phyloP scores from a whole-genome alignment of 2,888 invertebrate genomes.

The Diadromus collaris region DNA sequence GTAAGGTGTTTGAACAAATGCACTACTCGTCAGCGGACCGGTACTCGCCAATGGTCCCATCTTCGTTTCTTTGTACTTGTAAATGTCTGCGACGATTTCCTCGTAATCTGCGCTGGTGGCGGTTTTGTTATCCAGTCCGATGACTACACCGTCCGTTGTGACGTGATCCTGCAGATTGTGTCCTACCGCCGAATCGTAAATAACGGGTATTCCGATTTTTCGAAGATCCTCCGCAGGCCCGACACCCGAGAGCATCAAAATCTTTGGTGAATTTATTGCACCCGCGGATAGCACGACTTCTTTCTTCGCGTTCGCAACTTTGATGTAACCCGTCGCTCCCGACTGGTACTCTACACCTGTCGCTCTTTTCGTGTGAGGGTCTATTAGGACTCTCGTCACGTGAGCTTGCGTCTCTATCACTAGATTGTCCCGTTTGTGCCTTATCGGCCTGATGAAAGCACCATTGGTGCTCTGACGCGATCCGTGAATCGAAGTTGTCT shows the following conservation, averaged over 20 bases:
- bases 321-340: conserved; percentile 72
- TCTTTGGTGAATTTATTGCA: conserved; percentile 81
- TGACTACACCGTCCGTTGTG: conserved; percentile 77
- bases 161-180: conserved; percentile 82
- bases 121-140: conserved; percentile 72
- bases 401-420: conserved; percentile 80
- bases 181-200: conserved; percentile 80
- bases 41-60: conserved; percentile 81
- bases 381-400: conserved; percentile 81
- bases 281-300: conserved; percentile 82
- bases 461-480: conserved; percentile 83
- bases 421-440: conserved; percentile 80
- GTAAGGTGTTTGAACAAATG: conserved; percentile 84
- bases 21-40: conserved; percentile 82
- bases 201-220: conserved; percentile 76
- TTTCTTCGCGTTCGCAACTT: conserved; percentile 77
- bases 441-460: conserved; percentile 86
- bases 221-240: conserved; percentile 79
- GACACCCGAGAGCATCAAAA: conserved; percentile 82
- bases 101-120: conserved; percentile 72
- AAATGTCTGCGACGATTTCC: conserved; percentile 73
- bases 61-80: conserved; percentile 81
- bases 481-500: conserved; percentile 84
- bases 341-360: conserved; percentile 79
- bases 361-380: conserved; percentile 78